Percentiles rank a stretch among this genome's conserved stretches.
Evolutionary conservation across 2,113 vertebrate genomes (phyloP).

Genomic region (Corythornis madagascariensis): DNA sequence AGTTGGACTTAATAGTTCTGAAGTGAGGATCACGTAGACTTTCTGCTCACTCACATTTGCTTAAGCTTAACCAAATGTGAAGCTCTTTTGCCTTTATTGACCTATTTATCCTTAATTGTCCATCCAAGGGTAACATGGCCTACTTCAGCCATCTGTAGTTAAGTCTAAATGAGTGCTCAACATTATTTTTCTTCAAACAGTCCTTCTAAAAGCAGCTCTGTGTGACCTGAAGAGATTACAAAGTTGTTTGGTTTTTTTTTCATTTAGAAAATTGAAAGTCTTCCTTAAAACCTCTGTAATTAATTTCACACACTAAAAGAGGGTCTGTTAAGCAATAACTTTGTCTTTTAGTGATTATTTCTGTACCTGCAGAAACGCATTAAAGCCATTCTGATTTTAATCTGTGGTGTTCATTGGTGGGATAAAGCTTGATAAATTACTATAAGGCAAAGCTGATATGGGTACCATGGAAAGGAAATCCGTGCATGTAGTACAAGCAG

Average conservation of each 20-base stretch:
- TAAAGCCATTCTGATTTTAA: background rate
- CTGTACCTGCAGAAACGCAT: background rate
- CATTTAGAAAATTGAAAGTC: background rate
- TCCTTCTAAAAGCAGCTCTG: background rate
- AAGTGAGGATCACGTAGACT: fast-evolving
- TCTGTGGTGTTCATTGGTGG: background rate
- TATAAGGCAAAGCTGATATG: background rate
- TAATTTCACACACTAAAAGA: background rate
- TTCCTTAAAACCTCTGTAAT: background rate
- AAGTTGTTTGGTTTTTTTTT: background rate
- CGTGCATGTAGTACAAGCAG: background rate
- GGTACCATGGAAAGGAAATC: background rate
- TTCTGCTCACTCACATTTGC: background rate
- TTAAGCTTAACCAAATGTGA: background rate
- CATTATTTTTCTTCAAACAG: background rate
- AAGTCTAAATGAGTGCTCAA: background rate
- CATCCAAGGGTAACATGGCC: background rate
- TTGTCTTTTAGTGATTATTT: background rate
- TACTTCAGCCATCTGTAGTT: conserved; percentile 50
- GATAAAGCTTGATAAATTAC: background rate
- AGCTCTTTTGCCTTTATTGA: conserved; percentile 35
- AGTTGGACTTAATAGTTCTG: background rate
- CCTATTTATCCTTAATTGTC: conserved; percentile 46
- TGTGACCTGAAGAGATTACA: background rate
- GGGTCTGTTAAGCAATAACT: background rate